Conservation (phyloP, 1,140 invertebrate genomes). For the Heterodera carotae region DNA sequence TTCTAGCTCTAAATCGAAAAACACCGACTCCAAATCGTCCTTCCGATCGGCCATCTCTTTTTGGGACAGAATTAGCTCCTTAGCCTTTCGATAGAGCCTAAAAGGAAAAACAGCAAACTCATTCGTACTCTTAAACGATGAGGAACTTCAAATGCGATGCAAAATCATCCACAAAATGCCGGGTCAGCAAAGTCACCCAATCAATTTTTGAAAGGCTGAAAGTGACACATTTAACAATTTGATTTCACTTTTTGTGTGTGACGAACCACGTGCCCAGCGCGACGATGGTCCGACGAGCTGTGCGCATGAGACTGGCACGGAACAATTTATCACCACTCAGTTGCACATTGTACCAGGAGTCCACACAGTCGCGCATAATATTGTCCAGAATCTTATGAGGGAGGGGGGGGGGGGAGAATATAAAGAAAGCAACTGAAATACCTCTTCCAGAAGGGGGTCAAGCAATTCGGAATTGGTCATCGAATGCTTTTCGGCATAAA, state of each 20-base stretch:
- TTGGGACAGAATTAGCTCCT: conserved; percentile 70
- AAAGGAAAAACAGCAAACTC: too few relatives aligned
- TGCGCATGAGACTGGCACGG: conserved; percentile 39
- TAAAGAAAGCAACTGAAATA: neutral
- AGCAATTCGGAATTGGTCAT: conserved; percentile 44
- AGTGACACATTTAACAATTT: conserved; percentile 6
- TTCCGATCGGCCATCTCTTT: conserved; percentile 14
- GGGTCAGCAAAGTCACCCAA: conserved; percentile 84
- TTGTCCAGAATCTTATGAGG: conserved; percentile 33
- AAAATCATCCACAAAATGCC: conserved; percentile 82
- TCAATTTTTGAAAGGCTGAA: conserved; percentile 81
- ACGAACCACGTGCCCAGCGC: conserved; percentile 37
- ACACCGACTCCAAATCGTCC: conserved; percentile 74
- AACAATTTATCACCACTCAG: conserved; percentile 37
- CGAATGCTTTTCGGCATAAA: conserved; percentile 38
- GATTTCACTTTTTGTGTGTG: neutral
- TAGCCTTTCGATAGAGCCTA: conserved; percentile 76
- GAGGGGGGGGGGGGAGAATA: neutral
- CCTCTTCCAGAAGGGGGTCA: conserved; percentile 42
- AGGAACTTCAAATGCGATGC: conserved; percentile 79
- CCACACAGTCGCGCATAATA: conserved; percentile 40
- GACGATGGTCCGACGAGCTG: conserved; percentile 34
- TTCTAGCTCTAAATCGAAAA: conserved; percentile 83
- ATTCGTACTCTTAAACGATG: too few relatives aligned
- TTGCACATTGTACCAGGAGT: conserved; percentile 43